phyloP scores from a whole-genome alignment of 1,140 invertebrate genomes.

The Ostrea edulis region DNA sequence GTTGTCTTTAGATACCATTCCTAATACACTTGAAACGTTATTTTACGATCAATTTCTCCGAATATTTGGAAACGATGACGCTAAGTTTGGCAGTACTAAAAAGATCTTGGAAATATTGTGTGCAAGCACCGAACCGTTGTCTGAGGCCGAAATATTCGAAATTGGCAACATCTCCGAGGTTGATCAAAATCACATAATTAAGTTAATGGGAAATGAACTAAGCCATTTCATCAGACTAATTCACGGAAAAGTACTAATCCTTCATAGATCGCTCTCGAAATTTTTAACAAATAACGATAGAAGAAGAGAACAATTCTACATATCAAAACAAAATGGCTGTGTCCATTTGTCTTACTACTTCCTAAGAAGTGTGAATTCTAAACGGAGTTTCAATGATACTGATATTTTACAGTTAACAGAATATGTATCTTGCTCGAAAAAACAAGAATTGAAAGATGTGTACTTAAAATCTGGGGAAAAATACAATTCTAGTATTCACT shows the following conservation, averaged over 20 bases:
- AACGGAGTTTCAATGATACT: neutral
- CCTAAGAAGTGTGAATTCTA: neutral
- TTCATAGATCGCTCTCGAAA: slow-evolving; percentile 29
- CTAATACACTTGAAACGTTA: neutral
- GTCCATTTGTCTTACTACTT: neutral
- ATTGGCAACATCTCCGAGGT: neutral
- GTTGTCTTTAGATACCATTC: neutral
- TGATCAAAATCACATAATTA: neutral
- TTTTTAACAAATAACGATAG: neutral
- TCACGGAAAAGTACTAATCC: neutral
- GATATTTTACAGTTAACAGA: neutral
- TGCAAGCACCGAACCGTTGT: neutral
- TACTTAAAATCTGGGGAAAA: neutral
- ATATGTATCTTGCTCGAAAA: neutral
- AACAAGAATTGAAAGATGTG: neutral
- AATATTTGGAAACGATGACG: slow-evolving; percentile 25
- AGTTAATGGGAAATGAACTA: slow-evolving; percentile 28
- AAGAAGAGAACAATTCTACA: neutral
- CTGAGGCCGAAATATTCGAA: neutral
- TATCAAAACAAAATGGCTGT: neutral
- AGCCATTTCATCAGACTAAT: slow-evolving; percentile 21
- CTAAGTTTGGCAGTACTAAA: neutral
- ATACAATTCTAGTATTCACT: neutral
- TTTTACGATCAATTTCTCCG: neutral
- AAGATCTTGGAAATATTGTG: slow-evolving; percentile 24